Evolutionary conservation across 2,888 invertebrate genomes (phyloP).

Genomic region (Pterobdella sp.): DNA sequence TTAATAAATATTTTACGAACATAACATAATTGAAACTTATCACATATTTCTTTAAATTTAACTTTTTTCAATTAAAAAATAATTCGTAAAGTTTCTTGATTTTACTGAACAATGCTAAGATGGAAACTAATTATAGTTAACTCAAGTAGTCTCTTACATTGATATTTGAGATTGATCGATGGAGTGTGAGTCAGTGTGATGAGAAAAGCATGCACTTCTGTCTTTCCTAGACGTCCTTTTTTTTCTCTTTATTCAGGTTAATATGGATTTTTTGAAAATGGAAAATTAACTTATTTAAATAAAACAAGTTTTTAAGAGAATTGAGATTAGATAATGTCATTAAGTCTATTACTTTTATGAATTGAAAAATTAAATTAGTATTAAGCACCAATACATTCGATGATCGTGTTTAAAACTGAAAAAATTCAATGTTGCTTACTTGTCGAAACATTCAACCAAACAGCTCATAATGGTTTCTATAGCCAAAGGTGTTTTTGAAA

Average conservation of each 20-base stretch:
- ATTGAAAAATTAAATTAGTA: not conserved
- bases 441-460: not conserved
- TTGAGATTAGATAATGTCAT: too few species aligned
- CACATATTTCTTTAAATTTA: not conserved
- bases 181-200: not conserved
- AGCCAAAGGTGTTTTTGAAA: not conserved
- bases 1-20: not conserved
- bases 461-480: not conserved
- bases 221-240: not conserved
- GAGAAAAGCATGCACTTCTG: not conserved
- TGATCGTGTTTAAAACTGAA: not conserved
- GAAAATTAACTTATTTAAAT: too few species aligned
- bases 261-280: too few species aligned
- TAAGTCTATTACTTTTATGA: too few species aligned
- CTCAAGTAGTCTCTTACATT: not conserved
- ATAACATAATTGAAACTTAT: not conserved
- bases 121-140: too few species aligned
- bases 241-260: too few species aligned
- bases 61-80: slow-evolving; percentile 4
- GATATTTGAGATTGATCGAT: not conserved
- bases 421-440: not conserved
- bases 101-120: too few species aligned
- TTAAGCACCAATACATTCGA: too few species aligned
- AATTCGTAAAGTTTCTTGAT: not conserved
- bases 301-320: too few species aligned